phyloP scores from a whole-genome alignment of 2,888 invertebrate genomes.

The Euplagia quadripunctaria region DNA sequence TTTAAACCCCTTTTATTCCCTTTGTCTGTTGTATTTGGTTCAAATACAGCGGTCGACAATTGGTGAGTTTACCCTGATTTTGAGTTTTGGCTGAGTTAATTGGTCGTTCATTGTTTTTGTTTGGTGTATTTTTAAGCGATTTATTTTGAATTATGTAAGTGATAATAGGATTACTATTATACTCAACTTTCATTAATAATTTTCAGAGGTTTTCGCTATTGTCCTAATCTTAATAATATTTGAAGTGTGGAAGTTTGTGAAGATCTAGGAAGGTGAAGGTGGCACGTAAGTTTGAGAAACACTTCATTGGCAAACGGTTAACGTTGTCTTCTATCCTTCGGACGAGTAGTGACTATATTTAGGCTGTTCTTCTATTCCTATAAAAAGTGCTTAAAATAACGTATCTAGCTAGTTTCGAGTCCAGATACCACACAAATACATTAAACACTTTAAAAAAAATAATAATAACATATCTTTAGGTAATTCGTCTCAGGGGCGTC shows the following conservation, averaged over 20 bases:
- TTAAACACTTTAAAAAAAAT: neutral
- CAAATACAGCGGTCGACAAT: constrained; percentile 64
- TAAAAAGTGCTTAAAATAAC: neutral
- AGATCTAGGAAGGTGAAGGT: no score
- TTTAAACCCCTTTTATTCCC: constrained; percentile 77
- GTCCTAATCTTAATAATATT: neutral
- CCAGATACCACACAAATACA: neutral
- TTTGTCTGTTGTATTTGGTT: constrained; percentile 67
- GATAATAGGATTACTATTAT: constrained; percentile 17
- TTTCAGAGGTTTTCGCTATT: neutral
- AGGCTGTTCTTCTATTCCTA: neutral
- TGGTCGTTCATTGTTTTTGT: constrained; percentile 66
- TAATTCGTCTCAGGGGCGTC: no score
- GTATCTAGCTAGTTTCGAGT: neutral
- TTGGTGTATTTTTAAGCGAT: constrained; percentile 40
- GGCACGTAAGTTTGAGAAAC: neutral
- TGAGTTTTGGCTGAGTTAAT: constrained; percentile 68
- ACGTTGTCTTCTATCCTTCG: neutral
- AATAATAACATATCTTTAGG: neutral
- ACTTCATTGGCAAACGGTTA: neutral
- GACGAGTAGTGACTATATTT: neutral
- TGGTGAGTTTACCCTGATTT: constrained; percentile 63
- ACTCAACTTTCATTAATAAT: neutral
- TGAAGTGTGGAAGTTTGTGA: neutral
- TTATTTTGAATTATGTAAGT: constrained; percentile 19